A percentile compares a stretch with the other conserved stretches of the same genome.
Evolutionary conservation across 1,140 invertebrate species (phyloP).

Genomic region (Dryas iulia): DNA sequence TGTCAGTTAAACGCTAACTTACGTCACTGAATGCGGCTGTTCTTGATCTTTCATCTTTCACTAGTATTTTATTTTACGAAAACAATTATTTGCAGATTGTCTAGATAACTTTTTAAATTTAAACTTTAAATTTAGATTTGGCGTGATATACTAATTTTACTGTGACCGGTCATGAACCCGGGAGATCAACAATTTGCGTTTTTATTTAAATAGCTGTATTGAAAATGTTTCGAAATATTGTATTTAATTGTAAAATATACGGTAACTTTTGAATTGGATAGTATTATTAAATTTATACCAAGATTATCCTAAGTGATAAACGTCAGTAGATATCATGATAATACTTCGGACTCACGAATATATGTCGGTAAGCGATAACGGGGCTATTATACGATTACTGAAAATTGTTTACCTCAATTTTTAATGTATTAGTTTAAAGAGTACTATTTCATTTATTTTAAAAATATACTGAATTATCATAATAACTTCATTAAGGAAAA

Average conservation of each 20-base stretch:
- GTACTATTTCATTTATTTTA: background rate
- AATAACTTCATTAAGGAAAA: background rate
- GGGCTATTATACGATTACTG: constrained; percentile 2
- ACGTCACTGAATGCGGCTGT: background rate
- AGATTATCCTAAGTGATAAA: constrained; percentile 28
- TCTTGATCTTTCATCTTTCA: too few species aligned
- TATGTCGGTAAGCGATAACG: constrained; percentile 28
- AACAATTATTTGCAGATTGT: background rate
- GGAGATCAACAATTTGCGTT: background rate
- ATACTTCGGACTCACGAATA: constrained; percentile 26
- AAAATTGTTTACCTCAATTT: background rate
- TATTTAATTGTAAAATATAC: background rate
- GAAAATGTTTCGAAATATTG: too few species aligned
- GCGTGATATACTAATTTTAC: constrained; percentile 19
- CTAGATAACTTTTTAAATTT: background rate
- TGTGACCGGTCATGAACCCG: constrained; percentile 14
- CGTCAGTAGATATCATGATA: constrained; percentile 24
- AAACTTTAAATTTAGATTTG: background rate
- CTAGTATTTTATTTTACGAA: too few species aligned
- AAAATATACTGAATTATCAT: background rate
- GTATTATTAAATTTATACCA: background rate
- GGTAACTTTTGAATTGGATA: background rate
- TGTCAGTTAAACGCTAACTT: background rate
- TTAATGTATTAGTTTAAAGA: background rate
- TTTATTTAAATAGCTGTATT: background rate